A percentile compares a stretch with the other conserved stretches of the same genome.
Evolutionary conservation across 2,113 vertebrate genomes (phyloP).

Genomic region (Jaculus jaculus): DNA sequence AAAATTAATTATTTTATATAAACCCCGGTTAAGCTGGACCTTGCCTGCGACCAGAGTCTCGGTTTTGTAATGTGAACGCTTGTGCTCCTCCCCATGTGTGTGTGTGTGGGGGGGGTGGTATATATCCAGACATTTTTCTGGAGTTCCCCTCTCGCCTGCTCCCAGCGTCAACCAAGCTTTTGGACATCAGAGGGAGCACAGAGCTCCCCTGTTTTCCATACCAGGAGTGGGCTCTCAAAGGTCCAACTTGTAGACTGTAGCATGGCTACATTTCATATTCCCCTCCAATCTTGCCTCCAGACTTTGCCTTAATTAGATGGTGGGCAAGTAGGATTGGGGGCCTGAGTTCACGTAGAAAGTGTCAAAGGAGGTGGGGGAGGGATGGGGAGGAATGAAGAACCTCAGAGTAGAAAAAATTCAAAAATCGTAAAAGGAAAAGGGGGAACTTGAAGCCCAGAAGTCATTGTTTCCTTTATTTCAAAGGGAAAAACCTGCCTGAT

Average conservation of each 20-base stretch:
- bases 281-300: not conserved
- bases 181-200: not conserved
- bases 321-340: slow-evolving; percentile 41
- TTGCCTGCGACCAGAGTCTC: not conserved
- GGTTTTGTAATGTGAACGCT: not conserved
- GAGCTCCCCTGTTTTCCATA: slow-evolving; percentile 13
- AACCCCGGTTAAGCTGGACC: not conserved
- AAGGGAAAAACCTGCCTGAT: slow-evolving; percentile 87
- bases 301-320: slow-evolving; percentile 67
- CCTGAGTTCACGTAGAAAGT: slow-evolving; percentile 57
- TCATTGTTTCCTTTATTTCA: slow-evolving; percentile 89
- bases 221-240: slow-evolving; percentile 49
- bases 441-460: slow-evolving; percentile 80
- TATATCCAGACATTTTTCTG: not conserved
- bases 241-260: not conserved
- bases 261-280: not conserved
- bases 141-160: not conserved
- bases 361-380: slow-evolving; percentile 50
- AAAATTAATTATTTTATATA: not conserved
- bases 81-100: not conserved
- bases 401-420: slow-evolving; percentile 50
- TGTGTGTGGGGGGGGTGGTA: not conserved
- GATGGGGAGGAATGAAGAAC: slow-evolving; percentile 5
- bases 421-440: slow-evolving; percentile 73
- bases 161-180: slow-evolving; percentile 16